phyloP scores from a whole-genome alignment of 1,140 invertebrate genomes.

The Leptestheria dahalacensis region DNA sequence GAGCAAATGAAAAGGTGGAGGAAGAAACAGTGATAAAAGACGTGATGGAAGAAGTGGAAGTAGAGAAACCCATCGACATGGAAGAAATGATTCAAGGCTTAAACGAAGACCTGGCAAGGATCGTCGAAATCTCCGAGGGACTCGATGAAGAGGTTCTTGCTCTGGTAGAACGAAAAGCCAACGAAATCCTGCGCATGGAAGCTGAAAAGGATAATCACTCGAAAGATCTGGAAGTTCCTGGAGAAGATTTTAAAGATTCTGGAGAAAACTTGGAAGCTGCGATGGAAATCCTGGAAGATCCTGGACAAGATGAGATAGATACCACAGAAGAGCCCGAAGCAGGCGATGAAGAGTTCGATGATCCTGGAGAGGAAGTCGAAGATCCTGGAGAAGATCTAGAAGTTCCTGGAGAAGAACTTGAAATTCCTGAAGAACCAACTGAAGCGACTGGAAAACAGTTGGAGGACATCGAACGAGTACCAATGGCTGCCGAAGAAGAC shows the following conservation, averaged over 20 bases:
- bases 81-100: constrained; percentile 16
- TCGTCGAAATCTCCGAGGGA: neutral
- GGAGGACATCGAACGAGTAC: too few relatives aligned
- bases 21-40: neutral
- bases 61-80: constrained; percentile 17
- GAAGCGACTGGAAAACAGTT: too few relatives aligned
- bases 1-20: constrained; percentile 15
- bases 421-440: neutral
- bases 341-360: neutral
- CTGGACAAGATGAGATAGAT: too few relatives aligned
- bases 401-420: neutral
- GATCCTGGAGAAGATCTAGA: neutral
- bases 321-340: neutral
- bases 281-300: neutral
- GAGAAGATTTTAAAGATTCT: neutral
- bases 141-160: neutral
- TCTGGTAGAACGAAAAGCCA: neutral
- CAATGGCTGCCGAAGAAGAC: constrained; percentile 11
- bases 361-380: neutral
- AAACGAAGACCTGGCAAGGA: constrained; percentile 9
- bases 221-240: neutral
- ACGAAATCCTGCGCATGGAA: neutral
- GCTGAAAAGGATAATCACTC: neutral
- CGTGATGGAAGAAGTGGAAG: constrained; percentile 16
- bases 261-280: neutral